Evolutionary conservation across 2,113 vertebrate species (phyloP).

Genomic region (Oncorhynchus tshawytscha): DNA sequence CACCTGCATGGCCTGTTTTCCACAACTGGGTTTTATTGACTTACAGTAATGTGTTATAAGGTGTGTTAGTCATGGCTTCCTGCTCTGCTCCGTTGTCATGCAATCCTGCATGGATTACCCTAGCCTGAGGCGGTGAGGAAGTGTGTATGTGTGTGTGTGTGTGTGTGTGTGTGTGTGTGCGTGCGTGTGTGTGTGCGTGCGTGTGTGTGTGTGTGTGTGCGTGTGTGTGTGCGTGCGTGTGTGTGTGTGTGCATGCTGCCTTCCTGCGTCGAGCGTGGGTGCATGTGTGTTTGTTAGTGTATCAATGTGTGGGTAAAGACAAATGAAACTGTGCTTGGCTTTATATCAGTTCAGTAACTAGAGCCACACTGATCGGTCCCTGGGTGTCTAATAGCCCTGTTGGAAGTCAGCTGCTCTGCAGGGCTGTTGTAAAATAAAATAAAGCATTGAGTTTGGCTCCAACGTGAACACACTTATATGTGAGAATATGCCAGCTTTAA

Average conservation of each 20-base stretch:
- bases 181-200: neutral
- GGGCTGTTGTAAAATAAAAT: slow-evolving; percentile 28
- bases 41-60: slow-evolving; percentile 51
- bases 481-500: slow-evolving; percentile 25
- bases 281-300: neutral
- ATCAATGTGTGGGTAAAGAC: neutral
- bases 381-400: slow-evolving; percentile 27
- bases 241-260: neutral
- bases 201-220: neutral
- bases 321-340: neutral
- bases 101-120: slow-evolving; percentile 23
- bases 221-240: neutral
- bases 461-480: slow-evolving; percentile 15
- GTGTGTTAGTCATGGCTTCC: slow-evolving; percentile 59
- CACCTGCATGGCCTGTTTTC: slow-evolving; percentile 40
- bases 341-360: slow-evolving; percentile 14
- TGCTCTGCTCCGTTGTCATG: slow-evolving; percentile 38
- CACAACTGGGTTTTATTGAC: neutral
- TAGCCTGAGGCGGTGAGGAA: slow-evolving; percentile 13
- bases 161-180: neutral
- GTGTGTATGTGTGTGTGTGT: neutral
- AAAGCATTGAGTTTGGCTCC: slow-evolving; percentile 26
- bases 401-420: slow-evolving; percentile 21
- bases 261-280: too few relatives aligned
- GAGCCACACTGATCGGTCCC: slow-evolving; percentile 17